Evolutionary conservation across 2,113 vertebrate genomes (phyloP), one percentile per base, ranked within the genome.

Genomic region (Chunga burmeisteri): DNA sequence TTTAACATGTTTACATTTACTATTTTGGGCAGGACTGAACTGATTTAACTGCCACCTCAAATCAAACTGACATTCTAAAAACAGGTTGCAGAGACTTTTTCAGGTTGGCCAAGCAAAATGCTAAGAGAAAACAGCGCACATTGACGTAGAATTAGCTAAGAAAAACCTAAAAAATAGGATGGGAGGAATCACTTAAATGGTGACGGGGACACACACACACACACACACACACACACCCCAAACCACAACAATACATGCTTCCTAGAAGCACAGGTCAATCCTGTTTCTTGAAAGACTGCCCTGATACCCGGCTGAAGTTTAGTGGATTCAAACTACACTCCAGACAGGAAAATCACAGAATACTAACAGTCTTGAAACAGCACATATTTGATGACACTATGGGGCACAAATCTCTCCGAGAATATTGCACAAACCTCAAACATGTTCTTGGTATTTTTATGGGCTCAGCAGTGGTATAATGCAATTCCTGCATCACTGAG

Each of bases 51-150:
- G 30, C 70, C 50, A 93, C 17, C 66, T 80, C 96, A 82, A 85
- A 90, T 80, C 90, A 91, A 93, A 38, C 67, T 93, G 92, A 70
- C 92, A 90, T 90, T 91, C 96, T 53, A 82, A 96, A 90, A 91
- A 40, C 34, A 85, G 38, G 77, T 61, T 93, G 87, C 92, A 94
- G 74, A 74, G 59, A 61, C 9, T 81, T 84, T 83, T 92, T 85
- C 68, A 68, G 77, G 78, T 80, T 0, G 1, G 66, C 27, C 85
- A 93, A 62, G 74, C 27, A 66, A 93, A 94, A 85, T 27, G 38
- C 34, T 53, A 52, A 26, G 17, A 65, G 78, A 65, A 91, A 94
- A 90, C 11, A 90, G 52, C 34, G 38, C 38, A 30, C 29, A 25
- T 21, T 56, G 65, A 34, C 44, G 80, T 0, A 7, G 73, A 75